Conservation (phyloP, 1,140 invertebrate genomes). For the Chironomus striatipennis region DNA sequence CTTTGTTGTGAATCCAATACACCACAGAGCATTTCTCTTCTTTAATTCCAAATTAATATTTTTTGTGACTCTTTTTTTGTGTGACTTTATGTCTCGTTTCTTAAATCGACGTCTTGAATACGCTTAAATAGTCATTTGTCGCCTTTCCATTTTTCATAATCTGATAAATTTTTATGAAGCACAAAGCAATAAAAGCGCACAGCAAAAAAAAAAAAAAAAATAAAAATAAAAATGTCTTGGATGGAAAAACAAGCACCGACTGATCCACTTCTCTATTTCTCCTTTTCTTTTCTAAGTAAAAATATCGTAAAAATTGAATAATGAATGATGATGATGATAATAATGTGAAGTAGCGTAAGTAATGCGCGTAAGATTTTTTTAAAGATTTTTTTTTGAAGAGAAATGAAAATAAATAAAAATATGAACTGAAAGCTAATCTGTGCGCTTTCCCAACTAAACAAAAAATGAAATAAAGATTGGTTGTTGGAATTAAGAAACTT, state of each 20-base stretch:
- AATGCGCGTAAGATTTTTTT: too few relatives aligned
- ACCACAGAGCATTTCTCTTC: constrained; percentile 12
- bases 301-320: not conserved
- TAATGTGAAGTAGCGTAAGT: too few relatives aligned
- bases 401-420: too few relatives aligned
- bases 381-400: too few relatives aligned
- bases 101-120: not conserved
- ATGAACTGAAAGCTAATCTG: too few relatives aligned
- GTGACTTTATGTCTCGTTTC: not conserved
- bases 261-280: not conserved
- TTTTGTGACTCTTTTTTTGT: not conserved
- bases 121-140: not conserved
- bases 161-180: not conserved
- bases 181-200: too few relatives aligned
- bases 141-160: constrained; percentile 2
- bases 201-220: too few relatives aligned
- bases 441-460: not conserved
- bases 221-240: too few relatives aligned
- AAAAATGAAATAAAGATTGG: not conserved
- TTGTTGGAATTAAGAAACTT: not conserved
- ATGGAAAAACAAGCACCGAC: not conserved
- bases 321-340: not conserved
- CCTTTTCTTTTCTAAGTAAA: not conserved
- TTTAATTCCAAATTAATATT: too few relatives aligned
- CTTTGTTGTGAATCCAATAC: constrained; percentile 13